These are phyloP conservation scores for Eupelmus urozonus DNA, from an alignment of 2,888 invertebrate species.

Conservation along the genomic window DNA sequence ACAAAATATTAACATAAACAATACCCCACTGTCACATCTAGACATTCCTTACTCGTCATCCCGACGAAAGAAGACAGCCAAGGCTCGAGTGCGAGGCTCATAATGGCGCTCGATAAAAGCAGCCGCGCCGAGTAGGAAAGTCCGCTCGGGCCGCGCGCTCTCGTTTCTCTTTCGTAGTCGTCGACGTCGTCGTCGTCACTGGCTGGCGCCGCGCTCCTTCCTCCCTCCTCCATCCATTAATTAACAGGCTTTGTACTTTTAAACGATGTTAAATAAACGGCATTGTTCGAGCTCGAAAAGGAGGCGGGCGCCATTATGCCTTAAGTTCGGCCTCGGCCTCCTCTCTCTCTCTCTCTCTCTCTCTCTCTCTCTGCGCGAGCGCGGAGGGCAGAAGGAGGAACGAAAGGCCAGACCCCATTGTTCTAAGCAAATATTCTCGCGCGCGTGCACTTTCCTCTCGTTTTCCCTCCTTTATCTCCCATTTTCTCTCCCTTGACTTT, in stretches of 20 bases:
- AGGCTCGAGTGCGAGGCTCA: slow-evolving; percentile 8
- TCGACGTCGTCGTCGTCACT: slow-evolving; percentile 1
- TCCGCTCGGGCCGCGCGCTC: slow-evolving; percentile 5
- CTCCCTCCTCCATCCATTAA: slow-evolving; percentile 72
- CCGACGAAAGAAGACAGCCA: too few relatives aligned
- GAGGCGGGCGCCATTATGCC: slow-evolving; percentile 74
- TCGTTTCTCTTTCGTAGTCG: background rate
- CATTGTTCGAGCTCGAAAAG: slow-evolving; percentile 72
- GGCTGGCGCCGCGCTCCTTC: slow-evolving; percentile 17
- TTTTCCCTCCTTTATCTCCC: slow-evolving; percentile 57
- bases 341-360: slow-evolving; percentile 11
- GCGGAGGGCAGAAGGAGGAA: slow-evolving; percentile 7
- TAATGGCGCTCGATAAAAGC: slow-evolving; percentile 52
- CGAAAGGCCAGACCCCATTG: slow-evolving; percentile 63
- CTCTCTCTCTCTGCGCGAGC: slow-evolving; percentile 1
- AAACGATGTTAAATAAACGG: slow-evolving; percentile 78
- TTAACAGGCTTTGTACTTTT: slow-evolving; percentile 77
- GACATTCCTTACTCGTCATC: too few relatives aligned
- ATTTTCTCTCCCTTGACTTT: slow-evolving; percentile 56
- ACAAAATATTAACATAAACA: background rate
- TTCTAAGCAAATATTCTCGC: slow-evolving; percentile 72
- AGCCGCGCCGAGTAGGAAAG: slow-evolving; percentile 30
- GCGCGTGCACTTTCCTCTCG: slow-evolving; percentile 55
- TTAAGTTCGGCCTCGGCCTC: slow-evolving; percentile 67
- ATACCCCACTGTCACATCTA: too few relatives aligned